These are phyloP conservation scores for Petrolisthes manimaculis DNA, from an alignment of 2,888 invertebrate genomes.

Conservation along the genomic window DNA sequence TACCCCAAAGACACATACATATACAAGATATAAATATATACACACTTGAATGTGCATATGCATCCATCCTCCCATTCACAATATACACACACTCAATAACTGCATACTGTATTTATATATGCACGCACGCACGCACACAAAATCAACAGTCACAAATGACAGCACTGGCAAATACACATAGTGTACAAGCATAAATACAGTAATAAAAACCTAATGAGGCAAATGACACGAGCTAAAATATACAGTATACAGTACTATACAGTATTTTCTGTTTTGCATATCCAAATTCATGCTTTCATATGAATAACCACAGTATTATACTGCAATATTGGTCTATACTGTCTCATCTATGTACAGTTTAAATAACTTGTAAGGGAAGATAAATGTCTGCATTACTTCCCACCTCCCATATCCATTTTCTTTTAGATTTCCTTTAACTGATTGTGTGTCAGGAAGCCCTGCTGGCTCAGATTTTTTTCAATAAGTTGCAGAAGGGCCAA, in stretches of 20 bases:
- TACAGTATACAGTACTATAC: background rate
- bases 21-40: slow-evolving; percentile 13
- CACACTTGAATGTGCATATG: slow-evolving; percentile 14
- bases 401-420: too few relatives aligned
- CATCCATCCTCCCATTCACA: background rate
- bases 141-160: background rate
- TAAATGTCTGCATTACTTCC: too few relatives aligned
- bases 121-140: background rate
- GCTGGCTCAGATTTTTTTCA: too few relatives aligned
- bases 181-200: background rate
- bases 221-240: background rate
- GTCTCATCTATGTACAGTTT: too few relatives aligned
- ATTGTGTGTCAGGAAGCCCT: too few relatives aligned
- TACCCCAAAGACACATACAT: slow-evolving; percentile 28
- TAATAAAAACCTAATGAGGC: background rate
- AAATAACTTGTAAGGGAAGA: too few relatives aligned
- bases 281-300: too few relatives aligned
- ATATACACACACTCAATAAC: slow-evolving; percentile 9
- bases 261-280: too few relatives aligned
- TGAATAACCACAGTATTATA: too few relatives aligned
- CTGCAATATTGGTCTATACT: too few relatives aligned
- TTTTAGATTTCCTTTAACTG: too few relatives aligned
- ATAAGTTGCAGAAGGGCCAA: too few relatives aligned
- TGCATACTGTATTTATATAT: slow-evolving; percentile 5
- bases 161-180: slow-evolving; percentile 6